Evolutionary conservation across 2,888 invertebrate genomes (phyloP).

Genomic region (Dolichopus griseipennis): DNA sequence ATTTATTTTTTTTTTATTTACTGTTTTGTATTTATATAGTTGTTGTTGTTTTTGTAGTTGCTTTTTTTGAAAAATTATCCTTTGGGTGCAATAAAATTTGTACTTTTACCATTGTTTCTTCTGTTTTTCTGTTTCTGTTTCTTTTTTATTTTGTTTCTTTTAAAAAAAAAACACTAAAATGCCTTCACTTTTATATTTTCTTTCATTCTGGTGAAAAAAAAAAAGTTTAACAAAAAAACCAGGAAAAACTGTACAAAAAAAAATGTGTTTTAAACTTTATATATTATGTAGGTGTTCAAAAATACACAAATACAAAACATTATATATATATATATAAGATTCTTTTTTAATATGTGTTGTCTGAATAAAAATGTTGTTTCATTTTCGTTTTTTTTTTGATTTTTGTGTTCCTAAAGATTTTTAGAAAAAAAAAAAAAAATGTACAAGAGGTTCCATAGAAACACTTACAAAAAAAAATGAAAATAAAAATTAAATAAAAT

Average conservation of each 20-base stretch:
- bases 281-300: no score
- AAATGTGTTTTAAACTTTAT: background rate
- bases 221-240: background rate
- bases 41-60: background rate
- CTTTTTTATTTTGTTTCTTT: background rate
- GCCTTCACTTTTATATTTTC: background rate
- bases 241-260: background rate
- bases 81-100: constrained; percentile 6
- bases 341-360: no score
- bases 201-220: background rate
- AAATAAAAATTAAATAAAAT: no score
- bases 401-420: no score
- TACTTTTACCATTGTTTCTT: background rate
- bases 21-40: background rate
- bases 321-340: no score
- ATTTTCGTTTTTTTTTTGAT: no score
- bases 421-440: no score
- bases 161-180: background rate
- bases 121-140: background rate
- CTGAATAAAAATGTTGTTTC: no score
- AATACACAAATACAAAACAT: no score
- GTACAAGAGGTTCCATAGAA: no score
- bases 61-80: background rate
- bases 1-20: background rate
- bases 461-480: no score